Base-by-base conservation (phyloP, 2,113 vertebrate species). In the Chaetorhynchus papuensis region DNA sequence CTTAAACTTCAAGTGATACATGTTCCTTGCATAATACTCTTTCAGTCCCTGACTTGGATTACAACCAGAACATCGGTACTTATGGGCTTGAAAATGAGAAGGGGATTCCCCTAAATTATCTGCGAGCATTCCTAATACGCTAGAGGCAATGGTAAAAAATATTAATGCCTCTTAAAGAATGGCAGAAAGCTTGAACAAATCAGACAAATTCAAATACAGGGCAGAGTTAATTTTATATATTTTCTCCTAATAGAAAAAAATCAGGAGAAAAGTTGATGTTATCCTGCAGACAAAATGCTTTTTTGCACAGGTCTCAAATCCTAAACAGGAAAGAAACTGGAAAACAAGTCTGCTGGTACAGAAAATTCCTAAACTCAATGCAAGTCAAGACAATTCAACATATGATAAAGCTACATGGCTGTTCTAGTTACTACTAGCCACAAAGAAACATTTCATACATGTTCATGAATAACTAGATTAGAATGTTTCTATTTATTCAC, bases 331-430 rank as follows among this genome's bases (percentile, higher is more conserved):
- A 15, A 57, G 57, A 80, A 86, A 79, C 9, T 74, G 35, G 20
- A 83, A 91, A 87, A 87, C 33, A 88, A 86, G 30, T 44, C 54
- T 89, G 33, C 50, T 44, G 6, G n/a, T 74, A 77, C 2, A 74
- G 28, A 74, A 85, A 94, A 76, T 33, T 93, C 52, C 50, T 89
- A 61, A 80, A 81, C 10, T 23, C 14, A 63, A 66, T 26, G 24
- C 94, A 92, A 92, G 84, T 75, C 74, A 68, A 80, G 88, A 86
- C 94, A 94, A 45, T 65, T 82, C 65, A 89, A 64, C 20, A 90
- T 88, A 82, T 83, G 85, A 94, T 90, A 94, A 91, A 65, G 63
- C 31, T 42, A 41, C 65, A 61, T 23, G 82, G 92, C 90, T 83
- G 57, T 42, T 92, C 57, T 69, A 83, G 44, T 35, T 83, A 90